Evolutionary conservation across 2,113 vertebrate species (phyloP).

Genomic region (Erinaceus europaeus): DNA sequence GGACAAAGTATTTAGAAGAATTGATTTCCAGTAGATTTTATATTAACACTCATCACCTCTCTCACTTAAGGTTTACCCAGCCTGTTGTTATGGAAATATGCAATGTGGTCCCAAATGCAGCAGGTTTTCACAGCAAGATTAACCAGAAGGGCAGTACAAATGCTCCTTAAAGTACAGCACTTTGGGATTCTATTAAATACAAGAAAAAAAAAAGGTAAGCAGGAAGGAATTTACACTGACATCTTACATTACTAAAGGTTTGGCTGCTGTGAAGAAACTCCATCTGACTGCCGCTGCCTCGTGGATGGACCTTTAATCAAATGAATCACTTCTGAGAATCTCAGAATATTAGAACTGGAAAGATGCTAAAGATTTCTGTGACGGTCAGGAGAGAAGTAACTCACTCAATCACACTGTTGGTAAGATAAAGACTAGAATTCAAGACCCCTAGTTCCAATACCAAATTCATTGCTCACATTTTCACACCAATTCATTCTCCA

Average conservation of each 20-base stretch:
- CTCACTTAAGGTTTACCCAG: slow-evolving; percentile 35
- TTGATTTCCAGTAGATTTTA: slow-evolving; percentile 50
- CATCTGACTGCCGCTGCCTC: neutral
- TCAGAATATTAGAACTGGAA: neutral
- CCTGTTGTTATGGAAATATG: slow-evolving; percentile 58
- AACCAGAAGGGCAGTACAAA: slow-evolving; percentile 29
- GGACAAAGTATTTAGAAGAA: slow-evolving; percentile 33
- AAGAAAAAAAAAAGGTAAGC: neutral
- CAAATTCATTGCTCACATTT: too few relatives aligned
- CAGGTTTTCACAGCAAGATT: slow-evolving; percentile 48
- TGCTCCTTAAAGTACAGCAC: neutral
- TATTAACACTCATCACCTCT: slow-evolving; percentile 42
- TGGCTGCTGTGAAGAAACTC: neutral
- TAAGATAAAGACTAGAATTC: neutral
- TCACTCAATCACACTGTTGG: neutral
- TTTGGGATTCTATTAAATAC: slow-evolving; percentile 26
- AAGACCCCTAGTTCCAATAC: neutral
- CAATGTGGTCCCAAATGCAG: slow-evolving; percentile 19
- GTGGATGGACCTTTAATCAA: neutral
- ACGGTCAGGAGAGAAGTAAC: neutral
- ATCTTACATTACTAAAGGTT: slow-evolving; percentile 20
- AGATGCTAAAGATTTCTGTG: neutral
- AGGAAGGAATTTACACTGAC: slow-evolving; percentile 1
- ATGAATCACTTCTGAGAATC: neutral
- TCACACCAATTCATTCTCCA: fast-evolving